Base-by-base conservation (phyloP, 2,797 vertebrate genomes). In the Hippocampus kuda region DNA sequence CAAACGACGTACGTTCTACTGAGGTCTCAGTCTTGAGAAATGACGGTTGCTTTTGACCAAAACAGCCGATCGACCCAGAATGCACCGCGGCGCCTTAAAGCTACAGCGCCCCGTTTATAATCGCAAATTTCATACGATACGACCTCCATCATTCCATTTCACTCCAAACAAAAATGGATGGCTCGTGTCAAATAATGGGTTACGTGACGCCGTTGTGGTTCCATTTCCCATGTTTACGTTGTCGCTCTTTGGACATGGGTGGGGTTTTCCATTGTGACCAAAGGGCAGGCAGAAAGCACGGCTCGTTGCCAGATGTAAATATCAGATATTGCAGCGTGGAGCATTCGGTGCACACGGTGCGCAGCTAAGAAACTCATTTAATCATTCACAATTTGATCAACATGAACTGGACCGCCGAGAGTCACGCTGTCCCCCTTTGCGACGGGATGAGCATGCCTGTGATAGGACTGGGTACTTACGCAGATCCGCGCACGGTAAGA, bases 401-500 rank as follows among this genome's bases (percentile, higher is more conserved):
- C 24, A 93, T 94, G 93, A 75, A 83, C 2, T 70, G 93, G 41
- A 94, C 88, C 4, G 84, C 89, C 9, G 72, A 86, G 57, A 87
- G 56, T 26, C 93, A 94, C 79, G 89, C 89, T 1, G 30, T 95
- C 68, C 85, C 84, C 56, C 84, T 97, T 41, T 92, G 41, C 80
- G 93, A 97, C 67, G 94, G 95, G 16, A 93, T 92, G 74, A 90
- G 82, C 67, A 93, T 97, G 48, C 95, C 95, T 4, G 41, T 96
- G 5, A 77, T 97, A 0, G 95, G 95, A 68, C 86, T 98, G 56
- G 95, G 95, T 54, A 97, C 94, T 53, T 97, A 91, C 67, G 88
- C 86, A 5, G 82, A 93, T 72, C 93, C 92, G 9, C 16, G 53
- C 4, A 72, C 34, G 80, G 87, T 88, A 84, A 79, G 70, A 72